phyloP scores from a whole-genome alignment of 2,113 vertebrate species.

The Martes martes region DNA sequence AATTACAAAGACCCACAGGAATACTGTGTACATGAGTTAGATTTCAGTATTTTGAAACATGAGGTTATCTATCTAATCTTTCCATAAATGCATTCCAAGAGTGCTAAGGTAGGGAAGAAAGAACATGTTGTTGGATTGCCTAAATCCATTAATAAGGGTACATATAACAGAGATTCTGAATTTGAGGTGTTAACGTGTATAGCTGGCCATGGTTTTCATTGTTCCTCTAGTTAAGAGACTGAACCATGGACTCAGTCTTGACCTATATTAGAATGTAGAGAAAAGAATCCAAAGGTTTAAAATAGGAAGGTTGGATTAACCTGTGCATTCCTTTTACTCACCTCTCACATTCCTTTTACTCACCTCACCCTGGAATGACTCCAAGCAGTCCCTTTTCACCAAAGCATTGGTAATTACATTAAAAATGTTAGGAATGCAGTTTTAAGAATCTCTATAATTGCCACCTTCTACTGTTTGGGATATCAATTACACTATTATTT shows the following conservation, averaged over 20 bases:
- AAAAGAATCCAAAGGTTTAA: not conserved
- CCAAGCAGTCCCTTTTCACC: not conserved
- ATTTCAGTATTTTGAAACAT: constrained; percentile 2
- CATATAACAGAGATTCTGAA: not conserved
- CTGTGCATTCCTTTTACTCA: not conserved
- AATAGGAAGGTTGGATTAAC: not conserved
- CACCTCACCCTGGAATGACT: not conserved
- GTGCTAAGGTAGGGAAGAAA: not conserved
- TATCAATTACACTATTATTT: not conserved
- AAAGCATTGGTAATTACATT: not conserved
- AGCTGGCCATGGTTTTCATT: not conserved
- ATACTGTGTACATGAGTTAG: not conserved
- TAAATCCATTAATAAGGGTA: not conserved
- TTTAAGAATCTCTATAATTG: not conserved
- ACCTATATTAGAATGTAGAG: not conserved
- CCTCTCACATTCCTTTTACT: not conserved
- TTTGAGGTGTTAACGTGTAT: not conserved
- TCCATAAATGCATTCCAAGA: not conserved
- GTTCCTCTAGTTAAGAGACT: not conserved
- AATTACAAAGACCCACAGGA: not conserved
- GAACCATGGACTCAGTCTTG: not conserved
- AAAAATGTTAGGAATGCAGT: not conserved
- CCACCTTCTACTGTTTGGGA: not conserved
- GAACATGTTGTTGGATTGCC: not conserved
- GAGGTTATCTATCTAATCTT: not conserved